phyloP scores from a whole-genome alignment of 2,113 vertebrate genomes.

The Psittacus erithacus region DNA sequence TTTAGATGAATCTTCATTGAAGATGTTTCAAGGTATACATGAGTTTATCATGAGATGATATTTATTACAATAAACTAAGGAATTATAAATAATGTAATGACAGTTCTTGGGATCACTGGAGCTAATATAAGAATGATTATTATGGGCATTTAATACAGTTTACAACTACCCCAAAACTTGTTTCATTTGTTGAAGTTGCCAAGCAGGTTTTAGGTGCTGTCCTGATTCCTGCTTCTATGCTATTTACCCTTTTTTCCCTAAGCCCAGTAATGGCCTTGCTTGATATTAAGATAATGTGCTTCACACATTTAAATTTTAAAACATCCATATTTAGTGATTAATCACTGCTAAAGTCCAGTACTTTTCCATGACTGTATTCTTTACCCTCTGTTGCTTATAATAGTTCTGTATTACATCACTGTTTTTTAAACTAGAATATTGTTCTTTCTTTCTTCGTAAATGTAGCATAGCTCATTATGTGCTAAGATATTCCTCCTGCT shows the following conservation, averaged over 20 bases:
- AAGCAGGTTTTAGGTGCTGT: neutral
- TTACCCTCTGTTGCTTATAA: neutral
- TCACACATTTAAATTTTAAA: neutral
- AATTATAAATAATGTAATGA: neutral
- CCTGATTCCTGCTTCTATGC: neutral
- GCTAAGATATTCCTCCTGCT: neutral
- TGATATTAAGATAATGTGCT: neutral
- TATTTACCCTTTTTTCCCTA: neutral
- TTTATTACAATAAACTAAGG: neutral
- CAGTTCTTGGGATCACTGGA: neutral
- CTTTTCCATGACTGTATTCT: neutral
- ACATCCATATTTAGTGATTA: neutral
- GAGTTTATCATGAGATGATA: neutral
- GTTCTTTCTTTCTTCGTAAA: neutral
- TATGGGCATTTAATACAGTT: neutral
- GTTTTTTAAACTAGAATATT: neutral
- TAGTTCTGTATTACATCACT: neutral
- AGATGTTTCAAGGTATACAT: neutral
- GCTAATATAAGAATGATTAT: neutral
- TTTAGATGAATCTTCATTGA: neutral
- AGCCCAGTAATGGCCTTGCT: neutral
- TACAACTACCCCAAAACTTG: neutral
- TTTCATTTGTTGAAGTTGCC: neutral
- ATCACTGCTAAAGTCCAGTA: neutral
- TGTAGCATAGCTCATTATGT: neutral